phyloP scores from a whole-genome alignment of 1,140 invertebrate species.

The Caenorhabditis latens region DNA sequence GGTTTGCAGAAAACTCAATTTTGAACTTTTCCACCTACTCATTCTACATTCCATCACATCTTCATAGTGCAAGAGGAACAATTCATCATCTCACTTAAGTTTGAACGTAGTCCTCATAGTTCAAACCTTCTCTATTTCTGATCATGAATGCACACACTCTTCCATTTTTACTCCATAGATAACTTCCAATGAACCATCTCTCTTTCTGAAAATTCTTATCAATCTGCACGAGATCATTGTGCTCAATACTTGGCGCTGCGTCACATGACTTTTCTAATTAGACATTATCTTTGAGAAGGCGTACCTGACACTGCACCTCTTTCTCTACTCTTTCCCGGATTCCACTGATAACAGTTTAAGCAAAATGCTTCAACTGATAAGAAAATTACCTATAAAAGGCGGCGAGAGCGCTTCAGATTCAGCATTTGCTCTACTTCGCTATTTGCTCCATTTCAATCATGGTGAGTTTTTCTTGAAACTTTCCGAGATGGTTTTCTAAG shows the following conservation, averaged over 20 bases:
- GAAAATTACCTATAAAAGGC: slow-evolving; percentile 1
- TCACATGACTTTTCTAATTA: slow-evolving; percentile 52
- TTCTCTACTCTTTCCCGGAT: background rate
- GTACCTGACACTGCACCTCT: slow-evolving; percentile 1
- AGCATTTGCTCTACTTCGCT: slow-evolving; percentile 20
- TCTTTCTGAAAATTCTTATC: background rate
- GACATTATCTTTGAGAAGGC: background rate
- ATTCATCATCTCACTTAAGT: background rate
- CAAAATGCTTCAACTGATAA: background rate
- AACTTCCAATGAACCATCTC: slow-evolving; percentile 9
- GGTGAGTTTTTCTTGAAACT: slow-evolving; percentile 2
- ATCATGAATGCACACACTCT: background rate
- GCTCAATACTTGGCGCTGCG: slow-evolving; percentile 20
- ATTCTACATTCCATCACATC: background rate
- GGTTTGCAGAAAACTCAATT: too few relatives aligned
- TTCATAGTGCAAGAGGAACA: background rate
- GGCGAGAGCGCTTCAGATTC: background rate
- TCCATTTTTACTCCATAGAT: background rate
- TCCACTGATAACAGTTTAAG: slow-evolving; percentile 26
- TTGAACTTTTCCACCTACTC: too few relatives aligned
- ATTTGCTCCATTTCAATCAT: slow-evolving; percentile 23
- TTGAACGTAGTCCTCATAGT: slow-evolving; percentile 27
- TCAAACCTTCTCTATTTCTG: background rate
- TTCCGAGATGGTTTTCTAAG: background rate
- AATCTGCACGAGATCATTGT: slow-evolving; percentile 46